phyloP scores from a whole-genome alignment of 1,140 invertebrate genomes.

The Meloidogyne exigua region DNA sequence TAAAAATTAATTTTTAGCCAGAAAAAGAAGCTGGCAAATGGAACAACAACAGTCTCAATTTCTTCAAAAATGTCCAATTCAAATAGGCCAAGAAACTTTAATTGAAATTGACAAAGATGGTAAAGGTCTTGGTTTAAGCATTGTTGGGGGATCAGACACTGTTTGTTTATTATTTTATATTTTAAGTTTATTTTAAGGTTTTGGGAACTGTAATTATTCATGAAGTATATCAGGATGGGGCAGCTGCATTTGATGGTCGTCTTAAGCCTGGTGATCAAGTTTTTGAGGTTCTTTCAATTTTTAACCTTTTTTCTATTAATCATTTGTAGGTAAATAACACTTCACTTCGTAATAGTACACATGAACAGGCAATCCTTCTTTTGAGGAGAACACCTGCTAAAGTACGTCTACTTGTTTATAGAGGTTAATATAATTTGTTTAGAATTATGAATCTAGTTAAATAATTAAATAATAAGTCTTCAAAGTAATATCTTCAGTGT shows the following conservation, averaged over 20 bases:
- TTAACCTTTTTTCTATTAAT: no score
- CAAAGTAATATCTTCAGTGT: slow-evolving; percentile 9
- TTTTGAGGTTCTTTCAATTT: slow-evolving; percentile 64
- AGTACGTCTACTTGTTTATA: slow-evolving; percentile 83
- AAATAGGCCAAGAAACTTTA: slow-evolving; percentile 59
- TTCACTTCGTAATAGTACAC: slow-evolving; percentile 73
- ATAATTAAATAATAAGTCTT: no score
- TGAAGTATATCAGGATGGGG: slow-evolving; percentile 65
- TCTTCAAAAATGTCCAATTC: slow-evolving; percentile 38
- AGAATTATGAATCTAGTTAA: no score
- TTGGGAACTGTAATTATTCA: slow-evolving; percentile 62
- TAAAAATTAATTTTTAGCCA: slow-evolving; percentile 42
- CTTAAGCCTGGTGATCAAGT: slow-evolving; percentile 89
- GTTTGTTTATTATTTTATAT: slow-evolving; percentile 14
- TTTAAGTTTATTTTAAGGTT: slow-evolving; percentile 17
- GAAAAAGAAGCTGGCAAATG: slow-evolving; percentile 59
- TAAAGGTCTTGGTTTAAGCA: slow-evolving; percentile 58
- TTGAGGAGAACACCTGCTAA: slow-evolving; percentile 74
- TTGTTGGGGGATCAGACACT: slow-evolving; percentile 62
- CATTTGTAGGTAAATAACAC: slow-evolving; percentile 70
- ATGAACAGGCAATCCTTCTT: slow-evolving; percentile 71
- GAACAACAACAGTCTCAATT: slow-evolving; percentile 38
- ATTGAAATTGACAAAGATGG: slow-evolving; percentile 63
- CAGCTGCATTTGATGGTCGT: slow-evolving; percentile 82
- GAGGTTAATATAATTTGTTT: slow-evolving; percentile 62